Percentiles rank a stretch among this genome's conserved stretches.
Evolutionary conservation across 2,888 invertebrate species (phyloP).

Genomic region (Mimachlamys varia): DNA sequence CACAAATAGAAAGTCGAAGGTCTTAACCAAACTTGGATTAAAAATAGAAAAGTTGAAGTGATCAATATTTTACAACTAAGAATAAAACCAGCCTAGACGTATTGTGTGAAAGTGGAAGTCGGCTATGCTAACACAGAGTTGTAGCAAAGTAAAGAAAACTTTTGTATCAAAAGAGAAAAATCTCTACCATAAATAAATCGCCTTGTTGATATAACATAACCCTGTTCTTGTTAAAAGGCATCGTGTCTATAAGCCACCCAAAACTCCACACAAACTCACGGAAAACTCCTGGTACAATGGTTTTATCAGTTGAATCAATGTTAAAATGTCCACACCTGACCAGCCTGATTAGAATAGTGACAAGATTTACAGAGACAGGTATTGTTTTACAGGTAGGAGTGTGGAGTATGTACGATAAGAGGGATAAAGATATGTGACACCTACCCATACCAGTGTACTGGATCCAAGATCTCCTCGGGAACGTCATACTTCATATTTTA

Average conservation of each 20-base stretch:
- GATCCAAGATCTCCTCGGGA: neutral
- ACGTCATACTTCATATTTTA: constrained; percentile 29
- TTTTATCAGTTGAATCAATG: neutral
- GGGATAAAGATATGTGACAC: neutral
- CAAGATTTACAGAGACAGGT: neutral
- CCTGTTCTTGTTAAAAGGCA: neutral
- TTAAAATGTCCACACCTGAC: neutral
- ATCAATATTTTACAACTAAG: neutral
- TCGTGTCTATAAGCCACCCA: neutral
- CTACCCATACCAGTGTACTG: neutral
- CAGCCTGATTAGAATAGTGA: neutral
- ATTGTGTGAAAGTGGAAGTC: neutral
- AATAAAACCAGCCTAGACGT: neutral
- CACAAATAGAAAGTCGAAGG: neutral
- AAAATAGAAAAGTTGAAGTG: neutral
- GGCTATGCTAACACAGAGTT: neutral
- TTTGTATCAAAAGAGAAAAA: constrained; percentile 20
- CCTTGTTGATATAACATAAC: constrained; percentile 15
- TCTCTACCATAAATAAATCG: constrained; percentile 19
- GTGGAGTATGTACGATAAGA: neutral
- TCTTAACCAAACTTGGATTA: neutral
- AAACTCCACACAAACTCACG: neutral
- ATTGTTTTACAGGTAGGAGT: neutral
- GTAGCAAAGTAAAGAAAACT: neutral
- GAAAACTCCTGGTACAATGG: neutral